Evolutionary conservation across 2,113 vertebrate species (phyloP).

Genomic region (Centropus unirufus): DNA sequence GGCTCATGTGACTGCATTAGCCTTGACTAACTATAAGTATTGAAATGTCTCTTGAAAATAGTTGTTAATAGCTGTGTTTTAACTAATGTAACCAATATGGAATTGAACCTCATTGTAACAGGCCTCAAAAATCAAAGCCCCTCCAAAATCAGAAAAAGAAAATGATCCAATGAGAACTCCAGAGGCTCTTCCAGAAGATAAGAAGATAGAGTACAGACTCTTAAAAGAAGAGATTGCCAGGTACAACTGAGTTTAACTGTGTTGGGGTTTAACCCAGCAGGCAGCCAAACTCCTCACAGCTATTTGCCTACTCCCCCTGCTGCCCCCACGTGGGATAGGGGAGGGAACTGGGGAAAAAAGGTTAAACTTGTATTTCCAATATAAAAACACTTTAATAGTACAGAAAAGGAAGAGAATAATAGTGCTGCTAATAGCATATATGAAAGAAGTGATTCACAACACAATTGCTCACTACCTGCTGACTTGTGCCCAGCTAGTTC

Average conservation of each 20-base stretch:
- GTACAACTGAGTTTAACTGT: slow-evolving; percentile 62
- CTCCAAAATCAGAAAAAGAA: slow-evolving; percentile 91
- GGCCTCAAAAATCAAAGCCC: slow-evolving; percentile 91
- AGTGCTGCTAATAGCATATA: no score
- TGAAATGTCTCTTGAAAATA: background rate
- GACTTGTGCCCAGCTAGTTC: no score
- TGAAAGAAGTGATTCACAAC: no score
- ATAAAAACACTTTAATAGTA: no score
- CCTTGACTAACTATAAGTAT: background rate
- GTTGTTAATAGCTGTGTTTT: background rate
- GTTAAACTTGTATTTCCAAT: no score
- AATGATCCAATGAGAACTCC: slow-evolving; percentile 91
- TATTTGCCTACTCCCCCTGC: no score
- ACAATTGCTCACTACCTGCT: no score
- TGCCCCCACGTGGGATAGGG: no score
- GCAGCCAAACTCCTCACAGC: no score
- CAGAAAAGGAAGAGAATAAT: no score
- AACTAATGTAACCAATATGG: background rate
- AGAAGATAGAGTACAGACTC: slow-evolving; percentile 88
- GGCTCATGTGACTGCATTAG: background rate
- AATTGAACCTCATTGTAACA: slow-evolving; percentile 55
- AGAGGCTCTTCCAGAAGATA: slow-evolving; percentile 86
- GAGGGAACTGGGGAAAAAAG: no score
- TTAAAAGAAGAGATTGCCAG: slow-evolving; percentile 91
- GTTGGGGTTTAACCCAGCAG: no score